phyloP scores from a whole-genome alignment of 2,888 invertebrate genomes.

The Stenolophus ochropezus region DNA sequence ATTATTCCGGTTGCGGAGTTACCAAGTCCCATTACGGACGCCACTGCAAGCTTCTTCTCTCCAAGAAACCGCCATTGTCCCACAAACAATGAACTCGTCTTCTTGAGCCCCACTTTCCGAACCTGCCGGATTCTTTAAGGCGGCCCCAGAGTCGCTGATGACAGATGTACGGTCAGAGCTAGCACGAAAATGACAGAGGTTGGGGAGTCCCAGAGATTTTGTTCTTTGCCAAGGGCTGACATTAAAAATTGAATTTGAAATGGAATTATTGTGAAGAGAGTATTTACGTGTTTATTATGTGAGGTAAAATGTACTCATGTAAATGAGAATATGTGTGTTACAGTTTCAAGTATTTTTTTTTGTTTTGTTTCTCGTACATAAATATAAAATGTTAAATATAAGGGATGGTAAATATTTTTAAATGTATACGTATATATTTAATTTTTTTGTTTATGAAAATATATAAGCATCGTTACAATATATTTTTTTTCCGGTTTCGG shows the following conservation, averaged over 20 bases:
- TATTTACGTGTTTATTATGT: neutral
- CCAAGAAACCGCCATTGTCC: constrained; percentile 46
- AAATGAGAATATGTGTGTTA: neutral
- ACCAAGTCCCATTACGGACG: constrained; percentile 34
- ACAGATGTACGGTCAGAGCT: neutral
- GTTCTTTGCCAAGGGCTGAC: neutral
- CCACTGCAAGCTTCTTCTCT: neutral
- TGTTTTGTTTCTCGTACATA: too few species aligned
- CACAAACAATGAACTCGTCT: constrained; percentile 42
- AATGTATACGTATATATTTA: too few species aligned
- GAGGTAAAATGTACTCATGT: neutral
- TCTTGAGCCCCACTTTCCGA: constrained; percentile 31
- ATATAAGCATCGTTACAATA: too few species aligned
- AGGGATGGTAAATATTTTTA: too few species aligned
- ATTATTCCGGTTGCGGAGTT: constrained; percentile 46
- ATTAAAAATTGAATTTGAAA: constrained; percentile 35
- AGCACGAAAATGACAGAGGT: neutral
- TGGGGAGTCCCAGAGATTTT: neutral
- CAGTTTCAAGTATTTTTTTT: neutral
- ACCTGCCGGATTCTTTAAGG: neutral
- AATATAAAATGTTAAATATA: too few species aligned
- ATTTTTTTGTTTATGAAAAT: too few species aligned
- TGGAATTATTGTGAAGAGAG: constrained; percentile 2
- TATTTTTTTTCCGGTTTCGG: too few species aligned
- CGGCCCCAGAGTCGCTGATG: neutral